Evolutionary conservation across 2,797 vertebrate genomes (phyloP).

Genomic region (Chrysocyon brachyurus): DNA sequence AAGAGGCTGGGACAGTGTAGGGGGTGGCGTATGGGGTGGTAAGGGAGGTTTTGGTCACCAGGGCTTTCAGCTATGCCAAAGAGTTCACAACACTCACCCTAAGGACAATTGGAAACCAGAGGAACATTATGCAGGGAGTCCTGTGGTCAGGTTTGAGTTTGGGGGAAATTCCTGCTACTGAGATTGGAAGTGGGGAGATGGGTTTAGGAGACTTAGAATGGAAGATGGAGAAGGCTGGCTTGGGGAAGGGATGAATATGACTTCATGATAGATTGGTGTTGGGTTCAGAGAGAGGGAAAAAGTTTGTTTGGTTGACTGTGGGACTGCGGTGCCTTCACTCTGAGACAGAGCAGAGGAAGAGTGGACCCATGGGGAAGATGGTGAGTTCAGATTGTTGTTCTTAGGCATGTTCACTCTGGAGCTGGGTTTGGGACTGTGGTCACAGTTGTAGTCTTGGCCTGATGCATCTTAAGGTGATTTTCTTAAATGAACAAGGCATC

Average conservation of each 20-base stretch:
- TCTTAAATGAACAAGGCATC: background rate
- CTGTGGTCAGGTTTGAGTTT: background rate
- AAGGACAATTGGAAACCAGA: background rate
- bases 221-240: background rate
- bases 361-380: background rate
- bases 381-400: no score
- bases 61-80: background rate
- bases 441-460: background rate
- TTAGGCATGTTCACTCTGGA: background rate
- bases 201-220: background rate
- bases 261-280: background rate
- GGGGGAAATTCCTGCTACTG: background rate
- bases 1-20: rapidly evolving
- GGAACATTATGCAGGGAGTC: background rate
- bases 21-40: background rate
- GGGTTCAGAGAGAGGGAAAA: background rate
- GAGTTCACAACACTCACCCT: background rate
- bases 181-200: background rate
- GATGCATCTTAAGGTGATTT: background rate
- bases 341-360: background rate
- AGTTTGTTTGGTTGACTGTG: background rate
- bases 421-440: background rate
- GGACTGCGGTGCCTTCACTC: background rate
- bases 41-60: background rate
- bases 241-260: background rate